Evolutionary conservation across 2,113 vertebrate genomes (phyloP), one percentile per base, ranked within the genome.

Genomic region (Pionites leucogaster): DNA sequence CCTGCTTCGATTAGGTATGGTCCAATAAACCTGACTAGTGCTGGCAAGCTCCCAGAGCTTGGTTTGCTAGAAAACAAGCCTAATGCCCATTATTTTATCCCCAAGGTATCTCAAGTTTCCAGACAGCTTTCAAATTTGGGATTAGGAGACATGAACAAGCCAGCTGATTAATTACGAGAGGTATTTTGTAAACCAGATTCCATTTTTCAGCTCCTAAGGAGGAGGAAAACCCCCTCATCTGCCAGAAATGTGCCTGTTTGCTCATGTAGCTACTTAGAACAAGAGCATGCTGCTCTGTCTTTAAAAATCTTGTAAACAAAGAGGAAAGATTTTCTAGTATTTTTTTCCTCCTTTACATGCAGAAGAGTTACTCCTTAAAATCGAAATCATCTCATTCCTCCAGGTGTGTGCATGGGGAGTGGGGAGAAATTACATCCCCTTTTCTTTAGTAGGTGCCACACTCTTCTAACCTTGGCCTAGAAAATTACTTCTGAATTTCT

Each of bases 31-130:
- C 64, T 89, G 90, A 75, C 82, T 76, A 80, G 67, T 69, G 31
- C 72, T 94, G 92, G 90, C 87, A 89, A 57, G 52, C 23, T 86
- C 41, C 39, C 77, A 87, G 64, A 86, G 44, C 64, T 90, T 72
- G 33, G 55, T 82, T 93, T 89, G 77, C 69, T 76, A 79, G 69
- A 75, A 93, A 89, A 91, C 52, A 71, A 91, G 33, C 67, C 20
- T 80, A 85, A 88, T 85, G 67, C 25, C 59, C 76, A 52, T 82
- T 93, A 90, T 86, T 94, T 96, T 87, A 81, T 82, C 39, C 50
- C 28, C 70, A 69, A 65, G 18, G 49, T 64, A 75, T 13, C 69
- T 92, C 17, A 75, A 9, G 44, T 92, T 96, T 92, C 71, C 77
- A 92, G 81, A 84, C 17, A 75, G 76, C 52, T 84, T 86, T 94